Conservation (phyloP, 2,797 vertebrate genomes). For the Esox masquinongy region DNA sequence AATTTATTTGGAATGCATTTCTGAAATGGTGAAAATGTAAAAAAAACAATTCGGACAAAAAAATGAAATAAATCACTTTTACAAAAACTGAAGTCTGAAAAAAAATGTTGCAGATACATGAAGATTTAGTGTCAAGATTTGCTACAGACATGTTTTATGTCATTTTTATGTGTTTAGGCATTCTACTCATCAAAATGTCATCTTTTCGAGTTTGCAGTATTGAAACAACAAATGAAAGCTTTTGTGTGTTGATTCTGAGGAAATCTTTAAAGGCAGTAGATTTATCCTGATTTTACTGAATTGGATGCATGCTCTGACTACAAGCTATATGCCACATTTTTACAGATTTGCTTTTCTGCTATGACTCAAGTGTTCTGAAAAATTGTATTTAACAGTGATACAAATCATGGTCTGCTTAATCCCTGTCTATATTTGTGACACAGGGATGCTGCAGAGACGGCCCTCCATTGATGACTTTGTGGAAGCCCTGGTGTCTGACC, state of each 20-base stretch:
- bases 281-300: background rate
- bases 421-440: conserved; percentile 32
- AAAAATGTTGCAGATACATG: too few relatives aligned
- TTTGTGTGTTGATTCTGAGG: background rate
- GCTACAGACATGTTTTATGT: too few relatives aligned
- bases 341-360: background rate
- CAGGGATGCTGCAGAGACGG: conserved; percentile 92
- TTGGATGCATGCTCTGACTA: background rate
- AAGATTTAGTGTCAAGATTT: too few relatives aligned
- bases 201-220: background rate
- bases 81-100: too few relatives aligned
- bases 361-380: background rate
- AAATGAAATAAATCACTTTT: too few relatives aligned
- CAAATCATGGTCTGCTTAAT: background rate
- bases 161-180: background rate
- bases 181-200: background rate
- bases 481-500: conserved; percentile 89
- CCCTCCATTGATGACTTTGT: conserved; percentile 92
- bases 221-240: background rate
- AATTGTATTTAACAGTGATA: background rate
- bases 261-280: background rate
- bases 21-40: too few relatives aligned
- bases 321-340: background rate
- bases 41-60: too few relatives aligned
- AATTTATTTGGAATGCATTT: too few relatives aligned